Conservation (phyloP, 2,797 vertebrate genomes). For the Falco cherrug region DNA sequence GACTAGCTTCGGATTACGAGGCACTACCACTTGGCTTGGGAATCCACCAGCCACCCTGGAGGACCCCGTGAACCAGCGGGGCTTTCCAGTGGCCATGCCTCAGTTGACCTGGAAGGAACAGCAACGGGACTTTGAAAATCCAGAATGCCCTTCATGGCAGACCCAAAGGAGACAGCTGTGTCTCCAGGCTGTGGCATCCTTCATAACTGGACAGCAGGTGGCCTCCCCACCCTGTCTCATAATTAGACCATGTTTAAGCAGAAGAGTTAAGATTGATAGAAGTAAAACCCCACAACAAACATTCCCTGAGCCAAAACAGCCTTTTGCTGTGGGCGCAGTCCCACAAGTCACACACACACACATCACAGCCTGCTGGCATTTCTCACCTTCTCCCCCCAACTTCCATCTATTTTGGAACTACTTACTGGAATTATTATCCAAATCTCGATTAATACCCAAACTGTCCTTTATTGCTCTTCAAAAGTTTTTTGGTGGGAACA, state of each 20-base stretch:
- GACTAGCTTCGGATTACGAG: slow-evolving; percentile 63
- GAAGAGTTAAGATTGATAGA: not conserved
- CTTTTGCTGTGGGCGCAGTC: too few relatives aligned
- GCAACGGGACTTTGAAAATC: not conserved
- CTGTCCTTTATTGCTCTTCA: not conserved
- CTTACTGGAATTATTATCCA: not conserved
- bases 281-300: not conserved
- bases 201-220: not conserved
- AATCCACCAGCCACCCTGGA: slow-evolving; percentile 50
- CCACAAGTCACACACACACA: not conserved
- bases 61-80: not conserved
- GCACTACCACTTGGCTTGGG: slow-evolving; percentile 67
- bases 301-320: not conserved
- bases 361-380: not conserved
- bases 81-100: slow-evolving; percentile 67
- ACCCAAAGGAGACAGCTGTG: not conserved
- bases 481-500: not conserved
- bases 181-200: not conserved
- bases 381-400: not conserved
- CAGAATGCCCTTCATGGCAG: not conserved
- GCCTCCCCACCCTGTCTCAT: not conserved
- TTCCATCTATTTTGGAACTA: not conserved
- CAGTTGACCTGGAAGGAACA: slow-evolving; percentile 33
- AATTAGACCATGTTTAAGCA: not conserved
- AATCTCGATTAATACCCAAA: not conserved